A percentile compares a stretch with the other conserved stretches of the same genome.
phyloP scores from a whole-genome alignment of 2,113 vertebrate genomes.

The Pelusios castaneus region DNA sequence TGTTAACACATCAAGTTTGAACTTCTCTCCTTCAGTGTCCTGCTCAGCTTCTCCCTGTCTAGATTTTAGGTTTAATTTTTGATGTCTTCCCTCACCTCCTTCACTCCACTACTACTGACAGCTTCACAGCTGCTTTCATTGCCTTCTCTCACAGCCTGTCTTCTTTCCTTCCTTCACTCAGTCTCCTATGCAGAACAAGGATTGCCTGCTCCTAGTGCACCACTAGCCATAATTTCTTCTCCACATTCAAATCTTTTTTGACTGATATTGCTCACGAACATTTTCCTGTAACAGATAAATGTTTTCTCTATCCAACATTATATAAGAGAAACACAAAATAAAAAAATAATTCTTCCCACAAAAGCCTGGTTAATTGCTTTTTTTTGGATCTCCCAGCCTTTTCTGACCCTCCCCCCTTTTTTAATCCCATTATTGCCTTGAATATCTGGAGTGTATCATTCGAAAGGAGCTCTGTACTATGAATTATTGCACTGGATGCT shows the following conservation, averaged over 20 bases:
- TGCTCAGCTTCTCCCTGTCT: background rate
- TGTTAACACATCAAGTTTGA: background rate
- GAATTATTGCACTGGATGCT: background rate
- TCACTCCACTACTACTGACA: background rate
- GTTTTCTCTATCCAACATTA: background rate
- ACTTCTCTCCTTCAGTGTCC: background rate
- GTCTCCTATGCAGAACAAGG: background rate
- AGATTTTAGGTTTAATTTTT: background rate
- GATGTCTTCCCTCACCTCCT: background rate
- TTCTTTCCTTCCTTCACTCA: background rate
- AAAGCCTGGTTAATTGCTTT: background rate
- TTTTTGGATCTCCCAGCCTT: background rate
- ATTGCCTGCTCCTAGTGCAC: background rate
- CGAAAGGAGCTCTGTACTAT: background rate
- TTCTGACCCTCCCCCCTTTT: background rate
- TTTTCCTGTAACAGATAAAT: background rate
- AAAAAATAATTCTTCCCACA: background rate
- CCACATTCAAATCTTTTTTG: background rate
- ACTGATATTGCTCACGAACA: background rate
- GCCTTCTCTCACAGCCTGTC: background rate
- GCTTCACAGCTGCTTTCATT: background rate
- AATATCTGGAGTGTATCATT: background rate
- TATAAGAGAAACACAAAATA: background rate
- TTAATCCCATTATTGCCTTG: background rate
- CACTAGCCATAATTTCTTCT: background rate